Evolutionary conservation across 2,113 vertebrate genomes (phyloP).

Genomic region (Corydoras sp.): DNA sequence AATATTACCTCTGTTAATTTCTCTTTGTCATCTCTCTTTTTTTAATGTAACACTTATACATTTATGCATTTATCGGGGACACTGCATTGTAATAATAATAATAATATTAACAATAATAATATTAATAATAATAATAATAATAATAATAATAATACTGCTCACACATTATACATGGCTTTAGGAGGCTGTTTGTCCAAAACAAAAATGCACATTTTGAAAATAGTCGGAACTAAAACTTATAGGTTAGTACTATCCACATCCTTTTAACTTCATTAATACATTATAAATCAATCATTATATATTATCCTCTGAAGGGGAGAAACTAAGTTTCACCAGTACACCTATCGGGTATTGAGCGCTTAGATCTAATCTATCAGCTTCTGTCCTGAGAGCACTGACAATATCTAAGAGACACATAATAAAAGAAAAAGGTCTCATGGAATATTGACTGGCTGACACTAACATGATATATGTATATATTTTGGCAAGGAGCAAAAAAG

Average conservation of each 20-base stretch:
- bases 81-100: no score
- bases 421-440: conserved; percentile 33
- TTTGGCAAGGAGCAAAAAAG: conserved; percentile 55
- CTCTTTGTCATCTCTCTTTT: not conserved
- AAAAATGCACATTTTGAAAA: no score
- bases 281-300: not conserved
- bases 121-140: not conserved
- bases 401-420: conserved; percentile 36
- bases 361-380: conserved; percentile 23
- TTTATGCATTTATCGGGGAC: no score
- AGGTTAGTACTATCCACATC: no score
- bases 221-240: no score
- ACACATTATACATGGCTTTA: no score
- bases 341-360: conserved; percentile 22
- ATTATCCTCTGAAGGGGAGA: conserved; percentile 7
- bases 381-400: conserved; percentile 18
- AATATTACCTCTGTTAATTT: no score
- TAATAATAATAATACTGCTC: not conserved
- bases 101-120: no score
- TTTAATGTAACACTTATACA: no score
- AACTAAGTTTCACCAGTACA: conserved; percentile 8
- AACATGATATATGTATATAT: conserved; percentile 57
- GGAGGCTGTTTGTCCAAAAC: no score
- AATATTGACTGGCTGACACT: conserved; percentile 52
- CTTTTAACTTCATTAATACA: no score